Evolutionary conservation across 2,113 vertebrate species (phyloP).

Genomic region (Sander vitreus): DNA sequence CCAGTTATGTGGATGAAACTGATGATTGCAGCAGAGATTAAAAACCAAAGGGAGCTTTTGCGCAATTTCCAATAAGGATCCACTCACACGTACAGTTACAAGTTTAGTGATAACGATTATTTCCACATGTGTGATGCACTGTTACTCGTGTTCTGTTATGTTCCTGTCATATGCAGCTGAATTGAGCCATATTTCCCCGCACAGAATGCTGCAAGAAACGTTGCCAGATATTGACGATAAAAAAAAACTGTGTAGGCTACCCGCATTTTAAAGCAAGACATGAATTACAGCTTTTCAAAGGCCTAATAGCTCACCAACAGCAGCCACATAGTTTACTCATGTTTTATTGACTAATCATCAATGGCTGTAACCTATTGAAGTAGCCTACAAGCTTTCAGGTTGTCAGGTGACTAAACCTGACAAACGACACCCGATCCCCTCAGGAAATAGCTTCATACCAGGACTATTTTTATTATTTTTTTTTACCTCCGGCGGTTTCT

Average conservation of each 20-base stretch:
- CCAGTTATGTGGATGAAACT: background rate
- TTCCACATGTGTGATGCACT: conserved; percentile 12
- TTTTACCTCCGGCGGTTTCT: background rate
- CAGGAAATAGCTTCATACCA: conserved; percentile 24
- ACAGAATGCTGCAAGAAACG: background rate
- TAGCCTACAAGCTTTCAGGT: background rate
- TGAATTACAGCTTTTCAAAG: background rate
- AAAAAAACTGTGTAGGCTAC: background rate
- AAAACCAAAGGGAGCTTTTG: conserved; percentile 20
- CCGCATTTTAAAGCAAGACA: no score
- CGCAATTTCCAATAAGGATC: background rate
- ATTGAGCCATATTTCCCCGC: background rate
- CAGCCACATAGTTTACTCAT: background rate
- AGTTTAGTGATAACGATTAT: background rate
- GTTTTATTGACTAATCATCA: background rate
- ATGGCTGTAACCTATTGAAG: background rate
- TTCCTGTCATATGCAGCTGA: background rate
- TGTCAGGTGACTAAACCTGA: conserved; percentile 37
- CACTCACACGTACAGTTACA: background rate
- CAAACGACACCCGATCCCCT: conserved; percentile 28
- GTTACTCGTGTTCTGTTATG: background rate
- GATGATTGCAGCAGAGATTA: conserved; percentile 22
- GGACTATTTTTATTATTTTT: conserved; percentile 32
- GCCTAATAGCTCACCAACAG: background rate
- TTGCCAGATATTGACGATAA: background rate